phyloP scores from a whole-genome alignment of 2,113 vertebrate species.

The Menura novaehollandiae region DNA sequence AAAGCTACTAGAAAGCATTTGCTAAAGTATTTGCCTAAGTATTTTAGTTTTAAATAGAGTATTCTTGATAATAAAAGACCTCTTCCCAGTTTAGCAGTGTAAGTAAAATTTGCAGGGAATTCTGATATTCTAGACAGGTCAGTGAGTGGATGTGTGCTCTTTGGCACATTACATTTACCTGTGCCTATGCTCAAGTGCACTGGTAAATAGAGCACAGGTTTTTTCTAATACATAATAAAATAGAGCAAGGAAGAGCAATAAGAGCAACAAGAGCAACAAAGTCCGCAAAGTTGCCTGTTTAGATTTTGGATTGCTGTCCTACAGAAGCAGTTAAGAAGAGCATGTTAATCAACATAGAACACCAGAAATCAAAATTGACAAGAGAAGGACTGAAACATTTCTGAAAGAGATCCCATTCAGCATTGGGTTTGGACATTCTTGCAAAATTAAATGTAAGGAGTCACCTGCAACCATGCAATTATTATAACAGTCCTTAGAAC shows the following conservation, averaged over 20 bases:
- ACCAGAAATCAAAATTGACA: neutral
- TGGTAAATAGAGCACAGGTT: neutral
- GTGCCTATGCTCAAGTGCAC: neutral
- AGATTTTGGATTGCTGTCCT: neutral
- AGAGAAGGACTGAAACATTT: neutral
- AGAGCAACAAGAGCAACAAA: neutral
- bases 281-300: neutral
- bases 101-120: neutral
- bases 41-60: neutral
- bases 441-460: neutral
- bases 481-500: neutral
- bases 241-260: neutral
- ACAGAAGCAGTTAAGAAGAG: neutral
- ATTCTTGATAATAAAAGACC: neutral
- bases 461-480: slow-evolving; percentile 7
- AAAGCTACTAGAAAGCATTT: neutral
- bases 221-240: neutral
- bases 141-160: neutral
- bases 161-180: neutral
- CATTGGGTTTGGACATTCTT: neutral
- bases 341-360: neutral
- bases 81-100: neutral
- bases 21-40: neutral
- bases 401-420: neutral
- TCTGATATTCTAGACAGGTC: neutral